Percentiles rank a stretch among this genome's conserved stretches.
Conservation (phyloP, 2,113 vertebrate genomes). For the Mesitornis unicolor region DNA sequence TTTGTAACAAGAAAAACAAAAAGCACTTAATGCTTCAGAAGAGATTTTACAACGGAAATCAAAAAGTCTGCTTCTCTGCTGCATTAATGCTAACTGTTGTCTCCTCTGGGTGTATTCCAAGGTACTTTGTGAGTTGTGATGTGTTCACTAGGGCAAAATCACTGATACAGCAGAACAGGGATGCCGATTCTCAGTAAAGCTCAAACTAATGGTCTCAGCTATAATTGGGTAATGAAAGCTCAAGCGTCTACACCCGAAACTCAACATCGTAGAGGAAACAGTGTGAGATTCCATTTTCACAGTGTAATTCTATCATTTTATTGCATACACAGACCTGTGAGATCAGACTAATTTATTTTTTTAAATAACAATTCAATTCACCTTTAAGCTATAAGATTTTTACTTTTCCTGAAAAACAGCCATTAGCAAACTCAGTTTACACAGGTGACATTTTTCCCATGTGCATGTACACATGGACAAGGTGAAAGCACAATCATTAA, state of each 20-base stretch:
- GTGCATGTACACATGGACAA: not conserved
- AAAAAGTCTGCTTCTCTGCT: not conserved
- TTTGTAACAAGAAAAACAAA: not conserved
- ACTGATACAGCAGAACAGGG: not conserved
- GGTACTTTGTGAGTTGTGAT: not conserved
- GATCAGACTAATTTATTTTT: not conserved
- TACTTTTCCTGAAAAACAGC: not conserved
- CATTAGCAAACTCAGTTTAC: not conserved
- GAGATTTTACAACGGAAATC: not conserved
- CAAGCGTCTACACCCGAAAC: not conserved
- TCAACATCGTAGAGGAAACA: rapidly evolving
- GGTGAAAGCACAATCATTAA: not conserved
- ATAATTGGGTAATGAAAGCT: not conserved
- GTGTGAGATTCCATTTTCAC: not conserved
- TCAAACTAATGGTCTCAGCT: not conserved
- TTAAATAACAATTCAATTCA: not conserved
- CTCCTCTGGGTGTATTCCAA: not conserved
- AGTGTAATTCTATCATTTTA: not conserved
- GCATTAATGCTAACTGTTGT: not conserved
- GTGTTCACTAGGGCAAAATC: not conserved
- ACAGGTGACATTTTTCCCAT: not conserved
- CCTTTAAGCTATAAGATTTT: not conserved
- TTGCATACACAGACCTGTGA: not conserved
- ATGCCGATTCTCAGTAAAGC: not conserved
- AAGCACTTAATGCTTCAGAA: not conserved